Evolutionary conservation across 2,113 vertebrate species (phyloP).

Genomic region (Chiloscyllium plagiosum): DNA sequence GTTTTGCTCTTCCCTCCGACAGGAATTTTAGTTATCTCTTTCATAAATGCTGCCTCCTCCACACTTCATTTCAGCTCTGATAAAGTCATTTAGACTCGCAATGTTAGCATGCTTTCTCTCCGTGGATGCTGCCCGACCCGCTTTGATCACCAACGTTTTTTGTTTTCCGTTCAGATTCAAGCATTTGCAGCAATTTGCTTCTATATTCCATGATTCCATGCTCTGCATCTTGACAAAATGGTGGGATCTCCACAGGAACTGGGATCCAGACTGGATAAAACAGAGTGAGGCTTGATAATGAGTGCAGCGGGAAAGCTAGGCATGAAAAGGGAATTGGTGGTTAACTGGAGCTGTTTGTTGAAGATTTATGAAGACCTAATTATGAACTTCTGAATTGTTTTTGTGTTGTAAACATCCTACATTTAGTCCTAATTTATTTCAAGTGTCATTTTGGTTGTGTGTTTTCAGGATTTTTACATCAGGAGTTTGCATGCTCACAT

Average conservation of each 20-base stretch:
- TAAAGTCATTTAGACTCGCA: no score
- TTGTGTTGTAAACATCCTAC: not conserved
- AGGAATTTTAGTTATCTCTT: no score
- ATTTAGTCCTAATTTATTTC: not conserved
- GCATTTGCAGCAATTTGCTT: no score
- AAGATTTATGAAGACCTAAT: not conserved
- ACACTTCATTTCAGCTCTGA: no score
- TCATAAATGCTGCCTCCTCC: no score
- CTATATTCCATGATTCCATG: no score
- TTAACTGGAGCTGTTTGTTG: not conserved
- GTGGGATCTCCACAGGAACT: not conserved
- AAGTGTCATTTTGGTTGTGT: not conserved
- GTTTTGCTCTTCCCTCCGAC: no score
- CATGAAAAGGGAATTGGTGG: not conserved
- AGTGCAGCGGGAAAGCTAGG: not conserved
- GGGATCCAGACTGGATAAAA: not conserved
- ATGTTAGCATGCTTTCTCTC: no score
- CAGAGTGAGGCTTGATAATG: not conserved
- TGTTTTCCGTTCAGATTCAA: no score
- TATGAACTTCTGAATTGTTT: not conserved
- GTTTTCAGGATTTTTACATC: not conserved
- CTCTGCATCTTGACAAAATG: not conserved
- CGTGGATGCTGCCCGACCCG: no score
- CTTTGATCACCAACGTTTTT: no score
- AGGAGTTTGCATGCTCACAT: not conserved